Percentiles rank a stretch among this genome's conserved stretches.
phyloP scores from a whole-genome alignment of 2,888 invertebrate species.

The Helobdella robusta region DNA sequence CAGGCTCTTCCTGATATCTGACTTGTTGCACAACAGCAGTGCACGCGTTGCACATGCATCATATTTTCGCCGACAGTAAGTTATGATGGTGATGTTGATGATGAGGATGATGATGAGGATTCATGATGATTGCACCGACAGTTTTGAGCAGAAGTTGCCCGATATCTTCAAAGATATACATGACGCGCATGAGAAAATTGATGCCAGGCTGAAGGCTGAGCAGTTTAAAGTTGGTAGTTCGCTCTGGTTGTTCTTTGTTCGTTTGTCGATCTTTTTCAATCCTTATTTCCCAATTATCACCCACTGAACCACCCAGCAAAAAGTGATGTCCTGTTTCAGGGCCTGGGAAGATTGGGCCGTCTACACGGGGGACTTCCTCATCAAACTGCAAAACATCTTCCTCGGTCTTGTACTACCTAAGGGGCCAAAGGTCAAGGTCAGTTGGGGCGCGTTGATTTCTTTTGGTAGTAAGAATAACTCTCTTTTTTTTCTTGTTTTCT shows the following conservation, averaged over 20 bases:
- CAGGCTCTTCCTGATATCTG: conserved; percentile 84
- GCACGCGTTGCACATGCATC: conserved; percentile 92
- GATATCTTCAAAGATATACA: conserved; percentile 69
- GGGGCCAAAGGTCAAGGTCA: too few relatives aligned
- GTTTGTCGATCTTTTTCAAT: background rate
- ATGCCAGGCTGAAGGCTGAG: conserved; percentile 82
- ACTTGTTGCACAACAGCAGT: conserved; percentile 90
- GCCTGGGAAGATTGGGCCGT: conserved; percentile 97
- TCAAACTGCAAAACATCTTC: conserved; percentile 78
- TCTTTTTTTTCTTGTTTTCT: too few relatives aligned
- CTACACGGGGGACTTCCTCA: conserved; percentile 82
- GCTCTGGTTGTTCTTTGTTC: background rate
- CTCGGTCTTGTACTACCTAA: conserved; percentile 58
- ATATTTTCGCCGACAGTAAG: conserved; percentile 60
- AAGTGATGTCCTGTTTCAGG: conserved; percentile 77
- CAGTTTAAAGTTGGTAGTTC: conserved; percentile 63
- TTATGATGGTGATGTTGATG: conserved; percentile 19
- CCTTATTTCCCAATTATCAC: background rate
- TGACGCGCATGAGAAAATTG: conserved; percentile 64
- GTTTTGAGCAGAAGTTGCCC: conserved; percentile 71
- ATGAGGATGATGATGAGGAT: background rate
- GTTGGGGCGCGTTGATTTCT: too few relatives aligned
- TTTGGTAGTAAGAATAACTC: too few relatives aligned
- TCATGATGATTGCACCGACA: conserved; percentile 45
- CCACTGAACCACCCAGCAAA: conserved; percentile 45